Percentiles rank a stretch among this genome's conserved stretches.
Conservation (phyloP, 2,888 invertebrate genomes). For the Xylophagus ater region DNA sequence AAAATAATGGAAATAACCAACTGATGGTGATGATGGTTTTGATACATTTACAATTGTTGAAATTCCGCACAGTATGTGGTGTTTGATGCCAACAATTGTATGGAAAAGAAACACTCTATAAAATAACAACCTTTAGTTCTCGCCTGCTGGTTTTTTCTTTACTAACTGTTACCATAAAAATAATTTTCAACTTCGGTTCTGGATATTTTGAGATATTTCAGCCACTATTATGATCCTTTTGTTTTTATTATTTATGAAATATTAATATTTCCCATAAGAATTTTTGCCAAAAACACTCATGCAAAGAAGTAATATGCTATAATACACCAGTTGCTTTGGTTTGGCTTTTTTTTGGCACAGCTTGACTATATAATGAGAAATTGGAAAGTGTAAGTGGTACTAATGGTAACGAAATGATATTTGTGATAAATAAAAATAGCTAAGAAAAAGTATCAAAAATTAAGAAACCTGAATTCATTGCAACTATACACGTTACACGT, state of each 20-base stretch:
- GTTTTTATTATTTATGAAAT: slow-evolving; percentile 10
- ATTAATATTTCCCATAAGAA: slow-evolving; percentile 8
- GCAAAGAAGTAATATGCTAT: slow-evolving; percentile 1
- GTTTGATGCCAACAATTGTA: too few relatives aligned
- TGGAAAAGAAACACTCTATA: too few relatives aligned
- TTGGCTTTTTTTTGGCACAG: neutral
- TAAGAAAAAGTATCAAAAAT: slow-evolving; percentile 19
- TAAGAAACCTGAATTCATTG: slow-evolving; percentile 16
- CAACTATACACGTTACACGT: too few relatives aligned
- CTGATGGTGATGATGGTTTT: too few relatives aligned
- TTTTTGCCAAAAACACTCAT: slow-evolving; percentile 7
- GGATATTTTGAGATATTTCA: too few relatives aligned
- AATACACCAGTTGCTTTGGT: slow-evolving; percentile 10
- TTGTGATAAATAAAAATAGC: slow-evolving; percentile 19
- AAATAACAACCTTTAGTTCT: too few relatives aligned
- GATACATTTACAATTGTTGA: slow-evolving; percentile 7
- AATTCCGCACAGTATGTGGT: neutral
- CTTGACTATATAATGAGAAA: slow-evolving; percentile 5
- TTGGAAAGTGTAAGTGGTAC: neutral
- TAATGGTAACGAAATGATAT: neutral
- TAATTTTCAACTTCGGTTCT: too few relatives aligned
- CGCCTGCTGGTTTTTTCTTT: too few relatives aligned
- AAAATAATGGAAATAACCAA: slow-evolving; percentile 9
- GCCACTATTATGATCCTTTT: too few relatives aligned
- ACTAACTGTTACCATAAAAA: too few relatives aligned